phyloP scores from a whole-genome alignment of 1,140 invertebrate genomes.

The Phymastichus coffea region DNA sequence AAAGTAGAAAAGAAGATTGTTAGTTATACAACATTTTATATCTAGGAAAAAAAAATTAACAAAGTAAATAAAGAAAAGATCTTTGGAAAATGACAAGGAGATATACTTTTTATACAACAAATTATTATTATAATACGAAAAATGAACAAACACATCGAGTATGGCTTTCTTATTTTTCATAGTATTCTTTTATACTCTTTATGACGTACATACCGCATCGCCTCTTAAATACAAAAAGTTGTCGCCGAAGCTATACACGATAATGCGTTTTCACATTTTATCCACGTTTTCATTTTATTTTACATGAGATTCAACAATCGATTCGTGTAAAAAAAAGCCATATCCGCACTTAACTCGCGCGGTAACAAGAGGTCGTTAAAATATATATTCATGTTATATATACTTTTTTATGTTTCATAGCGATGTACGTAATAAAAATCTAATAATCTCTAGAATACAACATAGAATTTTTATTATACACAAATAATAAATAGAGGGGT shows the following conservation, averaged over 20 bases:
- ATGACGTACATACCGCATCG: constrained; percentile 39
- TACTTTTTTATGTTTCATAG: constrained; percentile 29
- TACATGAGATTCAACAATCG: constrained; percentile 56
- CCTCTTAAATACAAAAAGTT: constrained; percentile 48
- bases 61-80: constrained; percentile 14
- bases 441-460: constrained; percentile 46
- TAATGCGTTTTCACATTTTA: constrained; percentile 43
- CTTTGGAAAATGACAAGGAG: constrained; percentile 30
- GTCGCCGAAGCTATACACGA: constrained; percentile 47
- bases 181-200: constrained; percentile 38
- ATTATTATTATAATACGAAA: constrained; percentile 19
- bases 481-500: constrained; percentile 36
- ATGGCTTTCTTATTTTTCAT: constrained; percentile 45
- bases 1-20: constrained; percentile 13
- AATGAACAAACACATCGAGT: constrained; percentile 35
- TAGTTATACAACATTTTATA: constrained; percentile 10
- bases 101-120: constrained; percentile 13
- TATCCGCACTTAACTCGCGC: constrained; percentile 41
- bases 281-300: constrained; percentile 44
- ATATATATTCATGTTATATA: constrained; percentile 41
- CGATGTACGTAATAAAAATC: constrained; percentile 44
- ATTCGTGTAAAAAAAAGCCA: constrained; percentile 53
- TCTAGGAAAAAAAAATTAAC: constrained; percentile 21
- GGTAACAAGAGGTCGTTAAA: constrained; percentile 54
- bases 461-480: constrained; percentile 40